Evolutionary conservation across 1,140 invertebrate genomes (phyloP).

Genomic region (Drosophila pallidifrons): DNA sequence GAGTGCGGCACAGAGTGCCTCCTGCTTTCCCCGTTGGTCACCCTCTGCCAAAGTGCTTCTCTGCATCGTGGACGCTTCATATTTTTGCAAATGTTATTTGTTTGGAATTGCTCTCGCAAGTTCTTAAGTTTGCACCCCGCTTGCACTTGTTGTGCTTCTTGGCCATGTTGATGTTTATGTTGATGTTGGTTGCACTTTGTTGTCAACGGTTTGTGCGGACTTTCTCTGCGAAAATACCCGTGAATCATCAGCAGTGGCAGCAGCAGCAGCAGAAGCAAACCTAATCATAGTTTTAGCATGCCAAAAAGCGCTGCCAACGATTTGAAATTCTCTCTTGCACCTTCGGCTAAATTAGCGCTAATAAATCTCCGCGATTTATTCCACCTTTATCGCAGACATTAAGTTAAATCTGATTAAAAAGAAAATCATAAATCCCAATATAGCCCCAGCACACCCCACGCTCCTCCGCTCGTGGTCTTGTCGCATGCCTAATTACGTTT

Average conservation of each 20-base stretch:
- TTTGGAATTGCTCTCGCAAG: conserved; percentile 60
- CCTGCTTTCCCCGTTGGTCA: neutral
- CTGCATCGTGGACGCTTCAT: conserved; percentile 32
- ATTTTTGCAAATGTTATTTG: conserved; percentile 64
- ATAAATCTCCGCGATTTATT: conserved; percentile 70
- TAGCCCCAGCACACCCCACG: conserved; percentile 22
- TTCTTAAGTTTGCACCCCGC: conserved; percentile 48
- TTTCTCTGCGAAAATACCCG: neutral
- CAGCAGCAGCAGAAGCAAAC: neutral
- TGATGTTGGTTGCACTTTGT: conserved; percentile 6
- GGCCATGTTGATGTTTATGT: neutral
- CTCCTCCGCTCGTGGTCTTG: conserved; percentile 34
- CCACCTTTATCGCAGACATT: conserved; percentile 68
- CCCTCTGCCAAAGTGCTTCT: no score
- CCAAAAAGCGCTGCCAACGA: neutral
- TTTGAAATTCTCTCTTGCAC: conserved; percentile 38
- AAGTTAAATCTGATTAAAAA: conserved; percentile 72
- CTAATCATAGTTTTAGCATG: conserved; percentile 16
- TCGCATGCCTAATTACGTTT: conserved; percentile 64
- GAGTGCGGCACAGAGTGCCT: conserved; percentile 22
- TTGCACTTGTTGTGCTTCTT: conserved; percentile 21
- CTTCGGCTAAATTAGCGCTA: conserved; percentile 57
- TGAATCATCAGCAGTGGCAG: neutral
- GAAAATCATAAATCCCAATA: conserved; percentile 73
- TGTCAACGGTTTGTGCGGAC: conserved; percentile 21